These are phyloP conservation scores for Cyphomyrus plagiostoma DNA, from an alignment of 2,113 vertebrate genomes.

Conservation along the genomic window DNA sequence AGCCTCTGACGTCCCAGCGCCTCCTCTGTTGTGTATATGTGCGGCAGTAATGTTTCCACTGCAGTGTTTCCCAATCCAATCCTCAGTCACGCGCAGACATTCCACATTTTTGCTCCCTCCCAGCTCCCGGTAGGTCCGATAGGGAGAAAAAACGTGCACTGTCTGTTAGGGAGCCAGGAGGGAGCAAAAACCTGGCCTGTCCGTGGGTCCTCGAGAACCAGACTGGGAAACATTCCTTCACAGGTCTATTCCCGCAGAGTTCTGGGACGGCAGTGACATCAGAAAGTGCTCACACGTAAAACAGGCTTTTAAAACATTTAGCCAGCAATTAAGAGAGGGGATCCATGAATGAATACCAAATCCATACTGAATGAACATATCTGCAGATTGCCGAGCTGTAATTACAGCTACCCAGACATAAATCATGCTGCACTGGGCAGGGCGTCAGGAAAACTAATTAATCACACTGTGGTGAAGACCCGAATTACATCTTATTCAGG, in stretches of 20 bases:
- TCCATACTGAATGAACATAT: not conserved
- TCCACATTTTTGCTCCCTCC: not conserved
- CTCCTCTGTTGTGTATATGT: not conserved
- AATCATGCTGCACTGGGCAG: not conserved
- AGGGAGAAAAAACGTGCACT: no score
- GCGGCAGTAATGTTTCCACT: not conserved
- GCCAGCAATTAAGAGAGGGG: not conserved
- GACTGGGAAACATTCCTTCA: not conserved
- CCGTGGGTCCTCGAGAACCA: no score
- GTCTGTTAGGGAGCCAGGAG: not conserved
- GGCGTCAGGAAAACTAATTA: not conserved
- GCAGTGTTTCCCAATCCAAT: not conserved
- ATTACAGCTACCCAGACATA: not conserved
- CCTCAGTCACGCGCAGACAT: not conserved
- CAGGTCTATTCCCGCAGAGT: not conserved
- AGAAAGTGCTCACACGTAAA: not conserved
- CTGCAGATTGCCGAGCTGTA: not conserved
- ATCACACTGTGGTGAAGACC: not conserved
- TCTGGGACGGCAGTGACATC: not conserved
- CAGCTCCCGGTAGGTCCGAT: not conserved
- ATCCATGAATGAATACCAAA: not conserved
- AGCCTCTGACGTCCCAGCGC: not conserved
- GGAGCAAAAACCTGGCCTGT: not conserved
- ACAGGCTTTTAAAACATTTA: not conserved
- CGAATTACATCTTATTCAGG: not conserved